Percentiles rank a stretch among this genome's conserved stretches.
Conservation (phyloP, 2,888 invertebrate species). For the Phyto melanocephala region DNA sequence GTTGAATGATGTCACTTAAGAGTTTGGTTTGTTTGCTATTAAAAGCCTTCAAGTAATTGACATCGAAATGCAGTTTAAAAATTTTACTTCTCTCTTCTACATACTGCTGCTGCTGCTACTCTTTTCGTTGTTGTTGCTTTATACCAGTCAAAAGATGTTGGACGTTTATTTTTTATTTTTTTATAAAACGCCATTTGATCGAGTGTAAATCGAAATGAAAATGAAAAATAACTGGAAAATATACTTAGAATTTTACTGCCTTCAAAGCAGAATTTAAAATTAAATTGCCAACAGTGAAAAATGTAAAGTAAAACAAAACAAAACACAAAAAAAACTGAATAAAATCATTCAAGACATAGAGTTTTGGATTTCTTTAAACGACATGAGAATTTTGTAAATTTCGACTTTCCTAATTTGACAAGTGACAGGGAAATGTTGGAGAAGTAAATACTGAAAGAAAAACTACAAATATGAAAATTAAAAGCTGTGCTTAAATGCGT, state of each 20-base stretch:
- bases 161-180: background rate
- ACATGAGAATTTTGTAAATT: background rate
- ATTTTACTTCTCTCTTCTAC: background rate
- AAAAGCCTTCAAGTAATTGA: slow-evolving; percentile 56
- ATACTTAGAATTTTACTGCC: background rate
- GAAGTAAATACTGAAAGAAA: background rate
- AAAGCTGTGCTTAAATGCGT: background rate
- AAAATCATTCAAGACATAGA: background rate
- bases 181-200: slow-evolving; percentile 12
- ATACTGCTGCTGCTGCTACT: background rate
- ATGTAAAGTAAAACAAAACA: background rate
- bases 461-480: too few relatives aligned
- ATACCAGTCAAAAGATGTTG: background rate
- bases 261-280: slow-evolving; percentile 18
- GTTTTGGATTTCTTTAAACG: background rate
- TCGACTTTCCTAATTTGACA: slow-evolving; percentile 11
- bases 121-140: background rate
- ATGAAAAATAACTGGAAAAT: slow-evolving; percentile 17
- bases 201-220: slow-evolving; percentile 27
- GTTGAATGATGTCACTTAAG: slow-evolving; percentile 56
- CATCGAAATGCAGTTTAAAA: slow-evolving; percentile 42
- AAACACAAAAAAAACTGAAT: too few relatives aligned
- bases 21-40: slow-evolving; percentile 44
- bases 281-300: background rate
- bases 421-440: background rate